Conservation (phyloP, 2,888 invertebrate species). For the Napeogenes inachia region DNA sequence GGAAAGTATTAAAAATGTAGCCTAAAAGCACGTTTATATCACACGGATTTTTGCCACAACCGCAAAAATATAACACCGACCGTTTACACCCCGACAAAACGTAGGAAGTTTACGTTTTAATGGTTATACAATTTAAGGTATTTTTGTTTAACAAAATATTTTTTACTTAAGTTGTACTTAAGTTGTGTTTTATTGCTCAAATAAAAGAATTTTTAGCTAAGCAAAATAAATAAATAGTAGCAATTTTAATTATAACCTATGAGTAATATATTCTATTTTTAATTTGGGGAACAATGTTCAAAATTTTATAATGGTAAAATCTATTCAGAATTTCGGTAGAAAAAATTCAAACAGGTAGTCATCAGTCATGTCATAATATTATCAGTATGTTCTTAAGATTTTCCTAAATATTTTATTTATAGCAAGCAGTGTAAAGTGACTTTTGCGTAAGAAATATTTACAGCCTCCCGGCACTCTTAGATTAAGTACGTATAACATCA, state of each 20-base stretch:
- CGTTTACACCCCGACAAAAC: not conserved
- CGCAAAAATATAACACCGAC: not conserved
- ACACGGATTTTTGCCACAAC: slow-evolving; percentile 5
- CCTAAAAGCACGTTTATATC: slow-evolving; percentile 18
- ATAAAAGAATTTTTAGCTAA: too few species aligned
- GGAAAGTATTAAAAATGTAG: slow-evolving; percentile 23
- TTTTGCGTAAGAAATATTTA: slow-evolving; percentile 30
- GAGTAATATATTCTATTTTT: too few species aligned
- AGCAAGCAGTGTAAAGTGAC: not conserved
- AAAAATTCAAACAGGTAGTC: too few species aligned
- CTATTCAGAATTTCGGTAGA: too few species aligned
- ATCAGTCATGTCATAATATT: not conserved
- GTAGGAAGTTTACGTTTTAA: slow-evolving; percentile 1
- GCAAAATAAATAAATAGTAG: too few species aligned
- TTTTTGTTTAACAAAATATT: not conserved
- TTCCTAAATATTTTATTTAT: not conserved
- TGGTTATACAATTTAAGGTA: not conserved
- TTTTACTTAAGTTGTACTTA: slow-evolving; percentile 1
- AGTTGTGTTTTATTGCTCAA: not conserved
- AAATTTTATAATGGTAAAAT: too few species aligned
- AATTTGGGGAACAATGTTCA: too few species aligned
- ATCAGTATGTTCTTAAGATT: not conserved
- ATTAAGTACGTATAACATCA: slow-evolving; percentile 36
- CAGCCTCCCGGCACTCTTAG: slow-evolving; percentile 31
- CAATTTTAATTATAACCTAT: too few species aligned